Conservation (phyloP, 2,888 invertebrate species). For the Cecidostiba fungosa region DNA sequence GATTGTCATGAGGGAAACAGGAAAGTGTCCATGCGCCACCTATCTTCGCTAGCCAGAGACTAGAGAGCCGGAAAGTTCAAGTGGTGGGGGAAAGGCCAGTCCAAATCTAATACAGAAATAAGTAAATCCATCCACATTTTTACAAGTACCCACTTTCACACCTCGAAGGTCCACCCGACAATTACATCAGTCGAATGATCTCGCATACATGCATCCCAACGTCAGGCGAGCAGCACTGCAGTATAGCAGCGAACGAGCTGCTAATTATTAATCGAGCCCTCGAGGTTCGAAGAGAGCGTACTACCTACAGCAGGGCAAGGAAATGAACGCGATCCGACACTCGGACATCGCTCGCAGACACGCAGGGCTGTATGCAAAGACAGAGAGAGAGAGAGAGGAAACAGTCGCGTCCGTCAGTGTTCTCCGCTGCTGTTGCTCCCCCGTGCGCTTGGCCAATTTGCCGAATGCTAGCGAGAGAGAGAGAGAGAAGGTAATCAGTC, state of each 20-base stretch:
- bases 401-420: slow-evolving; percentile 7
- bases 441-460: slow-evolving; percentile 50
- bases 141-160: too few species aligned
- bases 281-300: not conserved
- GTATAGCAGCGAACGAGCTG: not conserved
- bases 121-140: too few species aligned
- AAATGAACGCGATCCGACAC: slow-evolving; percentile 26
- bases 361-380: not conserved
- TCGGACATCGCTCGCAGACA: not conserved
- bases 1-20: too few species aligned
- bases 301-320: not conserved
- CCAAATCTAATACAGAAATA: too few species aligned
- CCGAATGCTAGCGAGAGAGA: slow-evolving; percentile 36
- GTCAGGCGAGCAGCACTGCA: not conserved
- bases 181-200: too few species aligned
- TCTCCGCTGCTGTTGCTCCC: not conserved
- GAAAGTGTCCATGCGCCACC: too few species aligned
- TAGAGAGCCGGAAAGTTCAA: too few species aligned
- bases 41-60: too few species aligned
- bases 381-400: not conserved
- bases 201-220: not conserved
- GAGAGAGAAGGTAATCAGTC: slow-evolving; percentile 61
- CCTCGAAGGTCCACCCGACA: too few species aligned
- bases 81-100: too few species aligned
- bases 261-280: slow-evolving; percentile 21